These are phyloP conservation scores for Chelonoidis abingdonii DNA, from an alignment of 2,113 vertebrate genomes.

Conservation along the genomic window DNA sequence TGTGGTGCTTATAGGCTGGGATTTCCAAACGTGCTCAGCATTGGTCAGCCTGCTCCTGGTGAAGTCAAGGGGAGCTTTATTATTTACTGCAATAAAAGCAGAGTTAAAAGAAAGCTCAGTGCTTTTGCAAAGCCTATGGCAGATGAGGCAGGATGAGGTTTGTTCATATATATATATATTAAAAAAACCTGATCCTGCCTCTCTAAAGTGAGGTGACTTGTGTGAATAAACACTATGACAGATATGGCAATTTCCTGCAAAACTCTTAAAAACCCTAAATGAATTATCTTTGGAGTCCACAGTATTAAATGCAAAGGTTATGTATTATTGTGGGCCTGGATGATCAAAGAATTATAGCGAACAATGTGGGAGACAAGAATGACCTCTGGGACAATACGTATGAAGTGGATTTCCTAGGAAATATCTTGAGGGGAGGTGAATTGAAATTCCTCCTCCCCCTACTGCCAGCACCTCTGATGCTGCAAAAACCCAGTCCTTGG, in stretches of 20 bases:
- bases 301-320: no score
- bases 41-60: rapidly evolving
- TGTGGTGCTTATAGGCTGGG: background rate
- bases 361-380: no score
- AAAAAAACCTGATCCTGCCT: background rate
- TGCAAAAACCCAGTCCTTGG: background rate
- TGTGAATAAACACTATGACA: background rate
- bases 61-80: background rate
- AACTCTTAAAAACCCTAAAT: no score
- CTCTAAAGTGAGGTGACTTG: background rate
- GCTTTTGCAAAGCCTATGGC: background rate
- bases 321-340: no score
- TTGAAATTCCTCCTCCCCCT: no score
- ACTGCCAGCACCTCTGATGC: background rate
- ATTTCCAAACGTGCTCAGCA: background rate
- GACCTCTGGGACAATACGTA: no score
- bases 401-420: no score
- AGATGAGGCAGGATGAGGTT: background rate
- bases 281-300: no score
- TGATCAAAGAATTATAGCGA: no score
- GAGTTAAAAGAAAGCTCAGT: rapidly evolving
- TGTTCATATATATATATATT: background rate
- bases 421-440: no score
- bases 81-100: background rate
- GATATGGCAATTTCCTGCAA: no score